A percentile compares a stretch with the other conserved stretches of the same genome.
phyloP scores from a whole-genome alignment of 1,140 invertebrate genomes.

The Heterodera carotae region DNA sequence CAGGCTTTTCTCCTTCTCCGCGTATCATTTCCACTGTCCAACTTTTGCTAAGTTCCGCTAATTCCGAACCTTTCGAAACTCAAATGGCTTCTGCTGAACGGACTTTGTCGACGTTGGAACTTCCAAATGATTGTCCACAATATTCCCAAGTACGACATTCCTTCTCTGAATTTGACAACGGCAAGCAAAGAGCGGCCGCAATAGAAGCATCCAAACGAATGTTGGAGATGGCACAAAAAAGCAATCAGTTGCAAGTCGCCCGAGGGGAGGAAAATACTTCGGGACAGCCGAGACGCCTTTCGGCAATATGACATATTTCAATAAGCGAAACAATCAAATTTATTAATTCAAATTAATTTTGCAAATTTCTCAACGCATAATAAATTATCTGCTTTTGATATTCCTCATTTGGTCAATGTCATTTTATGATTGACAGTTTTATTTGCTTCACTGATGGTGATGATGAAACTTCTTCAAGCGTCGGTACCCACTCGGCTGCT shows the following conservation, averaged over 20 bases:
- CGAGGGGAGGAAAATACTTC: background rate
- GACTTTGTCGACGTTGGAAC: background rate
- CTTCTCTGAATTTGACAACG: background rate
- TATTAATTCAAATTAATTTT: no score
- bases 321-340: no score
- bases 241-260: background rate
- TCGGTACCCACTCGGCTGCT: background rate
- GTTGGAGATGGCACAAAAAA: background rate
- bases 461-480: background rate
- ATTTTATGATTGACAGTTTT: no score
- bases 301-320: background rate
- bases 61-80: background rate
- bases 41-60: background rate
- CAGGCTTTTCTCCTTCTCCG: background rate
- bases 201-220: constrained; percentile 2
- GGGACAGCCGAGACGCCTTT: background rate
- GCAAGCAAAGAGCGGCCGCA: background rate
- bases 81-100: background rate
- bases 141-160: background rate
- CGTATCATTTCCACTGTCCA: background rate
- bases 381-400: no score
- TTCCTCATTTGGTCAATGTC: no score
- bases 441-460: background rate
- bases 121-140: background rate
- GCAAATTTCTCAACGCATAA: no score